Percentiles rank a stretch among this genome's conserved stretches.
Conservation (phyloP, 2,797 vertebrate genomes). For the Hapalemur alaotrensis region DNA sequence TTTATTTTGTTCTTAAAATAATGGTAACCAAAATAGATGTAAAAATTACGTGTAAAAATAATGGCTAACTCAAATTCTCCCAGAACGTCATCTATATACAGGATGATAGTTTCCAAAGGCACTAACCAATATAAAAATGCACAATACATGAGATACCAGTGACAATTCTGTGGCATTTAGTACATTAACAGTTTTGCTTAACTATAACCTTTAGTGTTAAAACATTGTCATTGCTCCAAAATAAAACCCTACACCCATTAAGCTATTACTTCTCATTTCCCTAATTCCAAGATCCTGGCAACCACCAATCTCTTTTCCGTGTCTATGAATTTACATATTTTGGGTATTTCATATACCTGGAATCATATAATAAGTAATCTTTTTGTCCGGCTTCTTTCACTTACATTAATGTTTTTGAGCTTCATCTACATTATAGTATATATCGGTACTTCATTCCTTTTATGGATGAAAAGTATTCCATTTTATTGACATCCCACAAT, state of each 20-base stretch:
- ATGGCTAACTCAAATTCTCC: neutral
- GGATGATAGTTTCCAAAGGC: neutral
- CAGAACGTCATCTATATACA: neutral
- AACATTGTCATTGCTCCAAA: neutral
- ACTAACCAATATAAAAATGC: neutral
- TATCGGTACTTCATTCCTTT: neutral
- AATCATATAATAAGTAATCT: neutral
- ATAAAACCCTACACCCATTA: neutral
- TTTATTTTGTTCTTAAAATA: neutral
- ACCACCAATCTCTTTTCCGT: neutral
- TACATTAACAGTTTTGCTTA: neutral
- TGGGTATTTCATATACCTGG: neutral
- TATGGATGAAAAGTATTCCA: neutral
- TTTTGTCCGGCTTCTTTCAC: neutral
- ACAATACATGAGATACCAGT: too few relatives aligned
- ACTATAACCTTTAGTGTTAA: neutral
- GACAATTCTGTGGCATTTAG: neutral
- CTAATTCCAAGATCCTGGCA: neutral
- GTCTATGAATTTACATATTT: neutral
- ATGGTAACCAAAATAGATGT: neutral
- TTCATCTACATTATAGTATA: neutral
- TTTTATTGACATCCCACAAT: neutral
- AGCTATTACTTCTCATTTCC: neutral
- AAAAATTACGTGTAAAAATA: conserved; percentile 9
- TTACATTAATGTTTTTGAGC: neutral